These are phyloP conservation scores for Nipponacmea schrenckii DNA, from an alignment of 2,888 invertebrate genomes.

Conservation along the genomic window DNA sequence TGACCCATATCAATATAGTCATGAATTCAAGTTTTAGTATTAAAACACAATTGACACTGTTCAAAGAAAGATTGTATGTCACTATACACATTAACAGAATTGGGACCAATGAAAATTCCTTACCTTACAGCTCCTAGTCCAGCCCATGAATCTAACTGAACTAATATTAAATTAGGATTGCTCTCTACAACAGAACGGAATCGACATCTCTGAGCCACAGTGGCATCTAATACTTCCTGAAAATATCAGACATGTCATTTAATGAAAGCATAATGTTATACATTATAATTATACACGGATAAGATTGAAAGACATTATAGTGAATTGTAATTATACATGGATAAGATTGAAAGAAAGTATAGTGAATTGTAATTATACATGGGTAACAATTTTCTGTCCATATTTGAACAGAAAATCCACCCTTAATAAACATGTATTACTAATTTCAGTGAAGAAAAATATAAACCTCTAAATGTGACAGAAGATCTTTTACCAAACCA, in stretches of 20 bases:
- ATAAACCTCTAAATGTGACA: no score
- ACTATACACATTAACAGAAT: not conserved
- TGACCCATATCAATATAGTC: not conserved
- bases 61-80: not conserved
- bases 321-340: not conserved
- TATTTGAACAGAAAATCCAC: no score
- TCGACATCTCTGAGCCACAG: conserved; percentile 81
- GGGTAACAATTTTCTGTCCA: no score
- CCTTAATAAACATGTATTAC: no score
- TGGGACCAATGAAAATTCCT: not conserved
- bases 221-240: conserved; percentile 84
- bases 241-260: conserved; percentile 15
- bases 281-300: not conserved
- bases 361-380: not conserved
- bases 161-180: conserved; percentile 78
- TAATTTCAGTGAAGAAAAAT: no score
- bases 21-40: not conserved
- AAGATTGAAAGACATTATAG: conserved; percentile 7
- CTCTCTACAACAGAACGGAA: conserved; percentile 81
- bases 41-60: not conserved
- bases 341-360: not conserved
- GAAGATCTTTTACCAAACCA: no score
- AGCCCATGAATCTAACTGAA: conserved; percentile 93
- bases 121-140: conserved; percentile 90
- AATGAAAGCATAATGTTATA: no score